Evolutionary conservation across 2,888 invertebrate genomes (phyloP), one percentile per base, ranked within the genome.

Genomic region (Nymphalis polychloros): DNA sequence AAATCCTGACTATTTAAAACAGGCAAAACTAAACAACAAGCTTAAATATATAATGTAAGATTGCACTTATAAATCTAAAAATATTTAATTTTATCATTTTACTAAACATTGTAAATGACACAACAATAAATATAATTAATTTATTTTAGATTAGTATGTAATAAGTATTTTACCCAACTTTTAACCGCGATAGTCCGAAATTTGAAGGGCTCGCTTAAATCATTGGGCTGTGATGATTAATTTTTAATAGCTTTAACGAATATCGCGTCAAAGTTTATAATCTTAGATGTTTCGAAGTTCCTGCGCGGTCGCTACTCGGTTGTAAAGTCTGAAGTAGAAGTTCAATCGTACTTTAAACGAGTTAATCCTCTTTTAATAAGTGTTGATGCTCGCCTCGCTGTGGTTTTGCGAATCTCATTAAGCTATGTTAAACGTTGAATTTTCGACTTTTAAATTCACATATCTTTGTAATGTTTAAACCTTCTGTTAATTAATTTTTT

Each of bases 301-400:
- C 73, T 69, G 68, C 73, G 79, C 78, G 78, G 81, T 79, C 79
- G 78, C 78, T 78, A 75, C 77, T 81, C 77, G 69, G 72, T 70
- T 72, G 70, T 71, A 63, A 69, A 75, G 75, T 73, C 73, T 65
- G 67, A 70, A 72, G 78, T 77, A 74, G 77, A 85, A 89, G 83
- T 89, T 89, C 85, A 87, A 89, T 89, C 85, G 86, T 83, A 89
- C 84, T 90, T 89, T 86, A 87, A 89, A 89, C 83, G 89, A 90
- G 88, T 90, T 90, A 88, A 89, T 88, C 85, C 83, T 80, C 82
- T 87, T 90, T 90, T 89, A 90, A 88, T 90, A 88, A 90, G 88
- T 89, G 88, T 87, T 88, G 86, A 89, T 88, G 86, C 83, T 85
- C 81, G 73, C 74, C 81, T 75, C 73, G 71, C 70, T 73, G 76